Percentiles rank a stretch among this genome's conserved stretches.
Evolutionary conservation across 2,888 invertebrate genomes (phyloP).

Genomic region (Drosophila anomalipes): DNA sequence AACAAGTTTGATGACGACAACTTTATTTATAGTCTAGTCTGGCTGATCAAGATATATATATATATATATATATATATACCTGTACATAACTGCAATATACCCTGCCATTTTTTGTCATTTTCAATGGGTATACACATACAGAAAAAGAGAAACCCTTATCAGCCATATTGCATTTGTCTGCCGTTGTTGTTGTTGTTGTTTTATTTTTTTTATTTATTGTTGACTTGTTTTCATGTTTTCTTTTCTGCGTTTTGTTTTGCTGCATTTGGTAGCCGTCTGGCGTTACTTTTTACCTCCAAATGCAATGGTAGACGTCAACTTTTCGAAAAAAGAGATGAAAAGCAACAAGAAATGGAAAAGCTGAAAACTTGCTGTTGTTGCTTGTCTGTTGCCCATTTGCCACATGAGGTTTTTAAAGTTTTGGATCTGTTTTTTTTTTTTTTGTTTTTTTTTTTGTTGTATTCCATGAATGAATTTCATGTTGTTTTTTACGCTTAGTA

Average conservation of each 20-base stretch:
- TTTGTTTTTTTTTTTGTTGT: conserved; percentile 24
- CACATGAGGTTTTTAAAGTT: conserved; percentile 24
- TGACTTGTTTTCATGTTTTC: conserved; percentile 31
- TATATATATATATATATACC: not conserved
- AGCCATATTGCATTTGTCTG: conserved; percentile 40
- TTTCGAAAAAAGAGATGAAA: conserved; percentile 20
- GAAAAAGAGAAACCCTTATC: conserved; percentile 72
- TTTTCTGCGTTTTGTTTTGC: conserved; percentile 33
- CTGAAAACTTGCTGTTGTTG: conserved; percentile 39
- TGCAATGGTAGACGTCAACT: conserved; percentile 37
- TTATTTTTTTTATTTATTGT: conserved; percentile 19
- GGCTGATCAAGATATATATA: not conserved
- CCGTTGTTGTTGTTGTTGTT: conserved; percentile 29
- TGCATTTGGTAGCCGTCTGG: conserved; percentile 53
- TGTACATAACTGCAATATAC: not conserved
- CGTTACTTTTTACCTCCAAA: conserved; percentile 32
- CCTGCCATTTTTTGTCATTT: not conserved
- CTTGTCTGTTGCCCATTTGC: conserved; percentile 38
- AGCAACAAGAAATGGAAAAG: conserved; percentile 63
- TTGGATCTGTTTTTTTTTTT: conserved; percentile 26
- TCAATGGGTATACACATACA: not conserved
- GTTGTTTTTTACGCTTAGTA: conserved; percentile 72
- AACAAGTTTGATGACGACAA: not conserved
- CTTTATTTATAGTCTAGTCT: not conserved
- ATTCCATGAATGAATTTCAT: conserved; percentile 71